Evolutionary conservation across 2,113 vertebrate species (phyloP), one percentile per base, ranked within the genome.

Genomic region (Marmota monax): DNA sequence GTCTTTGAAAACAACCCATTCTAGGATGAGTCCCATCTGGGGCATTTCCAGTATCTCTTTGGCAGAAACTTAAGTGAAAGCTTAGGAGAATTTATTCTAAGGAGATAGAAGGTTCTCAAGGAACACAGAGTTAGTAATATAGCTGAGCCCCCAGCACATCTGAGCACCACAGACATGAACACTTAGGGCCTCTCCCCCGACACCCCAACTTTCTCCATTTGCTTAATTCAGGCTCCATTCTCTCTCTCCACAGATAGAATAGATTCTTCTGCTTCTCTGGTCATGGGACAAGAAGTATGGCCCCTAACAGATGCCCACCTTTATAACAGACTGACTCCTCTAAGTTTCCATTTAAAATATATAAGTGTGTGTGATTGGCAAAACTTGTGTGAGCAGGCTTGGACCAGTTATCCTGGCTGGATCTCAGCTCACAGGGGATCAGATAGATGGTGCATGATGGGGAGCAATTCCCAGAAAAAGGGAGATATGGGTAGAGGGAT

Each of bases 111-210:
- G 29, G 14, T 20, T 58, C 80, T 84, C 4, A 11, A 92, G 63
- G 34, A 67, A 53, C 67, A 89, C 29, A 70, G 37, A 69, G 29
- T 23, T 27, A n/a, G 72, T 48, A 86, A 29, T 34, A 32, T 1
- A 65, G 65, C n/a, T 10, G 42, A 84, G 11, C 3, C 22, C 80
- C 11, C 4, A 70, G 7, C 3, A 11, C n/a, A 16, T 37, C 42
- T 48, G 25, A 63, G 63, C 53, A 29, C 0, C 2, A 0, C 3
- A 10, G 17, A 14, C 1, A 0, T 25, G n/a, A 42, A 42, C 4
- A 2, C 45, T 4, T 32, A 10, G 27, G n/a, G 37, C 61, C 10
- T 17, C 73, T 63, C 18, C 45, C 42, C 73, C 32, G 12, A 51
- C 29, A 3, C 1, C 7, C 0, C 27, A 25, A 51, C 73, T 29